Evolutionary conservation across 2,113 vertebrate species (phyloP).

Genomic region (Aptenodytes patagonicus): DNA sequence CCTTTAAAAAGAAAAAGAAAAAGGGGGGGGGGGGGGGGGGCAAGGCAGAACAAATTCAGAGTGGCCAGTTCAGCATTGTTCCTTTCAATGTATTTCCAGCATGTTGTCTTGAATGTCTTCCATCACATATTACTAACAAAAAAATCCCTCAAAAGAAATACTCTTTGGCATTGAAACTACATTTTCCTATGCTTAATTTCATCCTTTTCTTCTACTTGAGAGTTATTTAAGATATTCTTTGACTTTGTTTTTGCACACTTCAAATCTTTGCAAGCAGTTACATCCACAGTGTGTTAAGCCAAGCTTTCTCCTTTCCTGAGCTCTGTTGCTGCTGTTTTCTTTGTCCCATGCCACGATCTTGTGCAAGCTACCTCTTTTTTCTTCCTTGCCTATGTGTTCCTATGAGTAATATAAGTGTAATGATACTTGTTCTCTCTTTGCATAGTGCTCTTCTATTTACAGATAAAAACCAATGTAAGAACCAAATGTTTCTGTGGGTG

Average conservation of each 20-base stretch:
- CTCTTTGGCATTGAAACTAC: not conserved
- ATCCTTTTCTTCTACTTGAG: not conserved
- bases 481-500: not conserved
- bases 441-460: not conserved
- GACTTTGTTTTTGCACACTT: not conserved
- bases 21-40: rapidly evolving
- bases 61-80: not conserved
- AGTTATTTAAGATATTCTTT: not conserved
- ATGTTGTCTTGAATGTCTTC: not conserved
- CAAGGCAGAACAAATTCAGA: not conserved
- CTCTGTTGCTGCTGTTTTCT: not conserved
- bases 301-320: not conserved
- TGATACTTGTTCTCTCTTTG: not conserved
- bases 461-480: not conserved
- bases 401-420: not conserved
- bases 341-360: not conserved
- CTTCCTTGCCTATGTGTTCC: not conserved
- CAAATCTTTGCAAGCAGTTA: not conserved
- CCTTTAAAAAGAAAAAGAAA: not conserved
- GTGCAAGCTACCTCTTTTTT: not conserved
- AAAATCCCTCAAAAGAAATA: not conserved
- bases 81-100: not conserved
- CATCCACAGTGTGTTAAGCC: not conserved
- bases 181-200: not conserved
- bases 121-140: not conserved